Evolutionary conservation across 2,113 vertebrate genomes (phyloP).

Genomic region (Stigmatopora argus): DNA sequence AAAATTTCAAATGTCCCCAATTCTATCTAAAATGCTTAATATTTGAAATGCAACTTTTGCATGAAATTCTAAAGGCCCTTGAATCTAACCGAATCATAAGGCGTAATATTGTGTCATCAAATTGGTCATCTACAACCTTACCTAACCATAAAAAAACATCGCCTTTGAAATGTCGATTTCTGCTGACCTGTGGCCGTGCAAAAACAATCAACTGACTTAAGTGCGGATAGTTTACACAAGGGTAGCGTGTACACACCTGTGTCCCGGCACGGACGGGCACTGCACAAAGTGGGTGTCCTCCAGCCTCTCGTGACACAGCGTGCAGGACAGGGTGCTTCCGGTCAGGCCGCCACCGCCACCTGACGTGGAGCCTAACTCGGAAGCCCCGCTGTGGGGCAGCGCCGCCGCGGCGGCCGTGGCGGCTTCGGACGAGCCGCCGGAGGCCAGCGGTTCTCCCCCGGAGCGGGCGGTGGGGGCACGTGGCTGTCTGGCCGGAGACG

Average conservation of each 20-base stretch:
- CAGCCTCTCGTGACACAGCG: constrained; percentile 80
- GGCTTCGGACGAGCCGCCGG: constrained; percentile 51
- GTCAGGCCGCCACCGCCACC: constrained; percentile 43
- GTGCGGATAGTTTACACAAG: too few relatives aligned
- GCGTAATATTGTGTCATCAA: too few relatives aligned
- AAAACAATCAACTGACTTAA: too few relatives aligned
- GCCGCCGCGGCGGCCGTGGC: constrained; percentile 53
- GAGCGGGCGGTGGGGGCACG: constrained; percentile 72
- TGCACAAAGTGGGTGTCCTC: constrained; percentile 85
- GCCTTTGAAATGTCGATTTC: too few relatives aligned
- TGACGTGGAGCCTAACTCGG: constrained; percentile 58
- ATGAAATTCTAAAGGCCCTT: too few relatives aligned
- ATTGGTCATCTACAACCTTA: too few relatives aligned
- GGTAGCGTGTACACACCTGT: constrained; percentile 60
- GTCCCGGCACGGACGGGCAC: constrained; percentile 80
- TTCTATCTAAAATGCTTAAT: too few relatives aligned
- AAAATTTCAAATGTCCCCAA: too few relatives aligned
- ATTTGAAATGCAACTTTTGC: too few relatives aligned
- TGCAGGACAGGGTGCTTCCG: constrained; percentile 79
- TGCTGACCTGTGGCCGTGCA: too few relatives aligned
- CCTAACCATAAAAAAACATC: too few relatives aligned
- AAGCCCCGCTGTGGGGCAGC: constrained; percentile 62
- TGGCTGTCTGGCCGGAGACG: constrained; percentile 70
- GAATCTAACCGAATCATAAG: too few relatives aligned
- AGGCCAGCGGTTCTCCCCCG: constrained; percentile 70